Evolutionary conservation across 2,113 vertebrate genomes (phyloP).

Genomic region (Naja naja): DNA sequence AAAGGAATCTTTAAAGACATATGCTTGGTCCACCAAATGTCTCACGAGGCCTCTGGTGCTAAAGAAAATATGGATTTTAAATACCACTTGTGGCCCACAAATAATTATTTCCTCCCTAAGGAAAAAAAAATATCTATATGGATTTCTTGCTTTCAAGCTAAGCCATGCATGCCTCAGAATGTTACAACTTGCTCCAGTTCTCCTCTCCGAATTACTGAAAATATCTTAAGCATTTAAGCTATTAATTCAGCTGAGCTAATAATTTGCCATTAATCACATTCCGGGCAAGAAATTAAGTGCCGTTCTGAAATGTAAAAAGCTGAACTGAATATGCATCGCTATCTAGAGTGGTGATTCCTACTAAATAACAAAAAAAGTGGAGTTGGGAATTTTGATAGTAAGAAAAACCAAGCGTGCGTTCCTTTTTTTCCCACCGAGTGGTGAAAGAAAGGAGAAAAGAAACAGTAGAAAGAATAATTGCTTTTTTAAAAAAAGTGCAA

Average conservation of each 20-base stretch:
- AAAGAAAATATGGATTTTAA: constrained; percentile 43
- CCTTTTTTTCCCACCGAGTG: too few relatives aligned
- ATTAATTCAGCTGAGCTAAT: constrained; percentile 25
- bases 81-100: constrained; percentile 34
- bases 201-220: constrained; percentile 37
- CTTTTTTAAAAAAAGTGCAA: too few relatives aligned
- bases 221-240: constrained; percentile 28
- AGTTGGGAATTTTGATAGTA: not conserved
- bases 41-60: constrained; percentile 36
- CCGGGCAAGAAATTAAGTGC: constrained; percentile 27
- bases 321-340: constrained; percentile 20
- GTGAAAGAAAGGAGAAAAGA: too few relatives aligned
- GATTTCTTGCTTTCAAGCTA: constrained; percentile 38
- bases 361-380: not conserved
- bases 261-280: constrained; percentile 34
- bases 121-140: not conserved
- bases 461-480: too few relatives aligned
- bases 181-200: not conserved
- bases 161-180: constrained; percentile 24
- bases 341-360: not conserved
- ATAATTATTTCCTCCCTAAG: constrained; percentile 43
- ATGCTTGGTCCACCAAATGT: constrained; percentile 41
- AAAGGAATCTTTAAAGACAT: constrained; percentile 45
- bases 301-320: constrained; percentile 22
- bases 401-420: not conserved